Percentiles rank a stretch among this genome's conserved stretches.
Conservation (phyloP, 2,113 vertebrate species). For the Piliocolobus tephrosceles region DNA sequence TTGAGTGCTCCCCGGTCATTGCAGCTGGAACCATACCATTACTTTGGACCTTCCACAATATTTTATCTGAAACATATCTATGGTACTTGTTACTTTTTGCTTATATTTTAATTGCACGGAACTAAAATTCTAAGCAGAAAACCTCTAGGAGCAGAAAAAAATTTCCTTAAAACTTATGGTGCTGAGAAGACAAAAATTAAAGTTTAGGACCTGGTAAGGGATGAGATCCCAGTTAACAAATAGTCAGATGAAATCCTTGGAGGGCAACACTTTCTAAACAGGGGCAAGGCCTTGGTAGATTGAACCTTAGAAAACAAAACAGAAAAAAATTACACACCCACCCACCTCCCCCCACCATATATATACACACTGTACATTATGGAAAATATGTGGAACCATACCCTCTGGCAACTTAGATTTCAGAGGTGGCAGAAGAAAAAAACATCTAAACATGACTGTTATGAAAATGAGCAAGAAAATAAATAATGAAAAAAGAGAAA, state of each 20-base stretch:
- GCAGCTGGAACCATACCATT: not conserved
- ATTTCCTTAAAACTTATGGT: not conserved
- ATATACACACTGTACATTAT: no score
- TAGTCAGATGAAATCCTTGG: not conserved
- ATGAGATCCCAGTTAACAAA: not conserved
- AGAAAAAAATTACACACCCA: not conserved
- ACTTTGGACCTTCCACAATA: not conserved
- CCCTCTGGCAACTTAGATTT: not conserved
- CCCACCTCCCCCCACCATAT: no score
- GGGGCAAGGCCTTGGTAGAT: not conserved
- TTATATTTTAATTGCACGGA: not conserved
- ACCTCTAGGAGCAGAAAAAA: not conserved
- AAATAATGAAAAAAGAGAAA: not conserved
- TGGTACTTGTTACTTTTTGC: not conserved
- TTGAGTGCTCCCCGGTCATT: not conserved
- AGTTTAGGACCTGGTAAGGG: not conserved
- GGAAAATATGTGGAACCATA: not conserved
- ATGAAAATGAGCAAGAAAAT: not conserved
- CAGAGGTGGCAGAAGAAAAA: not conserved
- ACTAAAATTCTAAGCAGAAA: not conserved
- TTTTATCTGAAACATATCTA: not conserved
- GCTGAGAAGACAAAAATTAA: not conserved
- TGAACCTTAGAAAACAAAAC: not conserved
- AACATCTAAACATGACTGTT: not conserved
- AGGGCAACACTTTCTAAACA: not conserved